Conservation (phyloP, 1,140 invertebrate species). For the Lucilia cuprina region DNA sequence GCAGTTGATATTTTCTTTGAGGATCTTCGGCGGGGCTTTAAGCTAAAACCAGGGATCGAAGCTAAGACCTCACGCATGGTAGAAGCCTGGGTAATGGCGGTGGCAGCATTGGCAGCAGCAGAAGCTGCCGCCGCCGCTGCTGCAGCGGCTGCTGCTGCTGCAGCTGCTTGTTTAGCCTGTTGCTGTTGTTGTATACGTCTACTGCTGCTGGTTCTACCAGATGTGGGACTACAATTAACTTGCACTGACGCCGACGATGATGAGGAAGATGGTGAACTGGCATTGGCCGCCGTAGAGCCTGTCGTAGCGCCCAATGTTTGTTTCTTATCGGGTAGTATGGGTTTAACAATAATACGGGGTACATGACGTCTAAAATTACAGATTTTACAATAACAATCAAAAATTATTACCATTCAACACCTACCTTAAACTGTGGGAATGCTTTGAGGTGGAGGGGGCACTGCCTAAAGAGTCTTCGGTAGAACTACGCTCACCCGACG, state of each 20-base stretch:
- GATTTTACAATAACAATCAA: background rate
- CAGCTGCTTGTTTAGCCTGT: slow-evolving; percentile 46
- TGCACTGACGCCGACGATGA: slow-evolving; percentile 32
- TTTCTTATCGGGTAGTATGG: slow-evolving; percentile 60
- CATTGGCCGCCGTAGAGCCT: slow-evolving; percentile 26
- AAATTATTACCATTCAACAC: background rate
- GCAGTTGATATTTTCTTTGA: slow-evolving; percentile 87
- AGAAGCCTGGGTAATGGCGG: slow-evolving; percentile 62
- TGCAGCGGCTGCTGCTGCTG: slow-evolving; percentile 39
- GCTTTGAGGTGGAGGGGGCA: slow-evolving; percentile 48
- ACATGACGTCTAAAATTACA: slow-evolving; percentile 53
- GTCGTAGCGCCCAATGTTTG: background rate
- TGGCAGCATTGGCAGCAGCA: slow-evolving; percentile 37
- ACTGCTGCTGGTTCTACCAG: slow-evolving; percentile 50
- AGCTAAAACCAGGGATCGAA: slow-evolving; percentile 88
- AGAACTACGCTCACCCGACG: slow-evolving; percentile 8
- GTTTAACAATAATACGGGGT: slow-evolving; percentile 60
- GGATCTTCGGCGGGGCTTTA: slow-evolving; percentile 77
- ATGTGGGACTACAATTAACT: slow-evolving; percentile 37
- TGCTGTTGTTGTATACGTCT: slow-evolving; percentile 58
- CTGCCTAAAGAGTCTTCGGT: slow-evolving; percentile 30
- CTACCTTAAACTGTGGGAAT: slow-evolving; percentile 58
- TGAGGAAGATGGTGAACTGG: slow-evolving; percentile 34
- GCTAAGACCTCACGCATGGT: slow-evolving; percentile 88
- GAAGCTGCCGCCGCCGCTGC: slow-evolving; percentile 40